Base-by-base conservation (phyloP, 2,888 invertebrate genomes). In the Mesochorus sp. region DNA sequence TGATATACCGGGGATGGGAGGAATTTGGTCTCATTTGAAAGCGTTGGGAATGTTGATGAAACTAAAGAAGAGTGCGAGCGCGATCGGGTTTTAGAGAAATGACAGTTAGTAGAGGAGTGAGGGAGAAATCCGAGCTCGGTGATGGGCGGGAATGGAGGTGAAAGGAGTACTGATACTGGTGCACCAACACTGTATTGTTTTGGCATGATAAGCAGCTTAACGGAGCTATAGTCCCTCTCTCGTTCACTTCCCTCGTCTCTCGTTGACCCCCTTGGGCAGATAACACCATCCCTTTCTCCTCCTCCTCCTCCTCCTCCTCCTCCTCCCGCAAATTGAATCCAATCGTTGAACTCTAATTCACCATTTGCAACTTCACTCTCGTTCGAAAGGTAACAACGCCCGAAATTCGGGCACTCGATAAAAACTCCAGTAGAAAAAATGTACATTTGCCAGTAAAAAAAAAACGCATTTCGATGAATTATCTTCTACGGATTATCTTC, bases 191-290 rank as follows among this genome's bases (percentile, higher is more conserved):
- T 90, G 89, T 90, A 90, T 91, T 90, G 91, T 90, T 91, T 90
- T 89, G 90, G 90, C 89, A 90, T 90, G 91, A 91, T 91, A 91
- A 91, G 91, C 91, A 89, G 90, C 91, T 91, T 90, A 91, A 90
- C 90, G 87, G 87, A 88, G 88, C 89, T 90, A 88, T 75, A 76
- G 80, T 67, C 76, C 73, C 72, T 68, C 55, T 72, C 72, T 55
- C 86, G 82, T 84, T 86, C 84, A 80, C 83, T 84, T 84, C 83
- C 82, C 81, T 71, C 79, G 28, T 47, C 67, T 10, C 66, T 28
- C 59, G 51, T 64, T 71, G 53, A 37, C 70, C 42, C 74, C 44
- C 49, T 53, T 76, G 49, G 74, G 71, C 68, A 74, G 78, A 76
- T 74, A 61, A 59, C 76, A 66, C 42, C 73, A 66, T 51, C 76